Evolutionary conservation across 2,888 invertebrate species (phyloP), one percentile per base, ranked within the genome.

Genomic region (Apamea epomidion): DNA sequence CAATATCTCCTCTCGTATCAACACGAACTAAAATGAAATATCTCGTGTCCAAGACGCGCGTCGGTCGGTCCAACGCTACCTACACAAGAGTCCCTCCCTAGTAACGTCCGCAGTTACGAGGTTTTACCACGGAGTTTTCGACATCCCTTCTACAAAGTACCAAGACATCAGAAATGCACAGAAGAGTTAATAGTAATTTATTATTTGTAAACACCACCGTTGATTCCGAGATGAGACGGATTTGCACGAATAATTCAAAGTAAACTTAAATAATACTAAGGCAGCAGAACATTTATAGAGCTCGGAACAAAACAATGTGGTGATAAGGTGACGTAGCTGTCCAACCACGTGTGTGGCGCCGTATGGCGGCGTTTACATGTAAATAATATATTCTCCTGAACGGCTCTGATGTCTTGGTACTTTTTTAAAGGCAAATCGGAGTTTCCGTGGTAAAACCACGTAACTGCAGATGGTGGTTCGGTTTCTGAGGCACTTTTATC

Each of bases 241-340:
- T 45, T 76, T 76, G 76, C 81, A 82, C 82, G 69, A 62, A 82
- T 54, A 54, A 76, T 68, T 81, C 76, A 82, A 82, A 81, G 81
- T 81, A 69, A 75, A 82, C 81, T 81, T 82, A 18, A 82, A 58
- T 48, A 58, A 29, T 82, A 81, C 82, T 76, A 82, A 48, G 48
- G 37, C 25, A 18, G 69, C 69, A 81, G 58, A 70, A 70, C 0
- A 76, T 82, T 25, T 12, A 37, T n/a, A 48, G 69, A 76, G 69
- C 29, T 74, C 29, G 58, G 48, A n/a, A n/a, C 18, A 37, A 12
- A 78, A 62, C 25, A 25, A 42, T 29, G 51, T 42, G n/a, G 7
- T 32, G 45, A 14, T 25, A 29, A 4, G 62, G 29, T 62, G 62
- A 62, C 29, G 29, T 29, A 29, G 16, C 6, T 48, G 18, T 29